Evolutionary conservation across 2,797 vertebrate species (phyloP).

Genomic region (Valencia hispanica): DNA sequence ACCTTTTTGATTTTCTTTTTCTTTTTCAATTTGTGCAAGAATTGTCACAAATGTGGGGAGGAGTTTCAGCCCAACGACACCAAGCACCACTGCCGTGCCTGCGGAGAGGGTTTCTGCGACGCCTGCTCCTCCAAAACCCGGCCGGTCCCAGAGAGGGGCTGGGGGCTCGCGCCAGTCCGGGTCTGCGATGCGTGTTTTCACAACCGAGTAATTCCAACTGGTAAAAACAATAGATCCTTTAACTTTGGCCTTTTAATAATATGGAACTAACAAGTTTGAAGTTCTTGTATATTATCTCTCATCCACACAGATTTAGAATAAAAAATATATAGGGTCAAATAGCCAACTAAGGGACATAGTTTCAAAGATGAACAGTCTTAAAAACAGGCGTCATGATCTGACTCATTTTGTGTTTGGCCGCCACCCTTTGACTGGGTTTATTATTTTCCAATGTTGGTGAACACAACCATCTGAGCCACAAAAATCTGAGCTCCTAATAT

Average conservation of each 20-base stretch:
- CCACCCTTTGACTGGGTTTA: not conserved
- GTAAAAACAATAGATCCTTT: slow-evolving; percentile 37
- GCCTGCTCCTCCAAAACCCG: slow-evolving; percentile 92
- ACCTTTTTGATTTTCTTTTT: not conserved
- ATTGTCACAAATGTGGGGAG: slow-evolving; percentile 88
- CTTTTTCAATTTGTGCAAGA: slow-evolving; percentile 74
- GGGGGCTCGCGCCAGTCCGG: slow-evolving; percentile 92
- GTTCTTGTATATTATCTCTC: not conserved
- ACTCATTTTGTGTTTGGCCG: not conserved
- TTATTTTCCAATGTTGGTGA: too few species aligned
- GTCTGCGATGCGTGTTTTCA: slow-evolving; percentile 94
- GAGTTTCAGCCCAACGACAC: slow-evolving; percentile 93
- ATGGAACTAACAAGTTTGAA: not conserved
- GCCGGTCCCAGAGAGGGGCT: slow-evolving; percentile 95
- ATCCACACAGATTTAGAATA: not conserved
- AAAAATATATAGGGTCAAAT: too few species aligned
- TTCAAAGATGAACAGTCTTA: not conserved
- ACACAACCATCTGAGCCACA: not conserved
- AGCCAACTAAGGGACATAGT: not conserved
- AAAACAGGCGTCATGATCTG: not conserved
- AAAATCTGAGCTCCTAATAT: not conserved
- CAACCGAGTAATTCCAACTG: slow-evolving; percentile 77
- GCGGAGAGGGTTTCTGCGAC: slow-evolving; percentile 97
- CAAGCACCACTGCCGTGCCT: slow-evolving; percentile 97
- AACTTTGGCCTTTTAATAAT: not conserved